Percentiles rank a stretch among this genome's conserved stretches.
Evolutionary conservation across 2,797 vertebrate genomes (phyloP).

Genomic region (Gallirallus australis): DNA sequence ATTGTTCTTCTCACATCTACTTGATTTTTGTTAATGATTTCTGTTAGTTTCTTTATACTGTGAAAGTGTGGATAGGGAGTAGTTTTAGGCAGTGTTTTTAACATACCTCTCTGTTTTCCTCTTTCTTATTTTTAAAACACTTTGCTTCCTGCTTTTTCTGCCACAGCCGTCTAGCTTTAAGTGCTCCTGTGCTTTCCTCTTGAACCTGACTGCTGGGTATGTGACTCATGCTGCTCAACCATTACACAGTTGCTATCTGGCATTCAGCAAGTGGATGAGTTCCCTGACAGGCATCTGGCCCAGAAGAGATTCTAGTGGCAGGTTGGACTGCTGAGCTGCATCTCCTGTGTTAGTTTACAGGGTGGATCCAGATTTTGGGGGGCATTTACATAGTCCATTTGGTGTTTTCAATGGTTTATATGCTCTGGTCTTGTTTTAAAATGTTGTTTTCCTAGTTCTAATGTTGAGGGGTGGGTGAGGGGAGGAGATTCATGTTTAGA

Average conservation of each 20-base stretch:
- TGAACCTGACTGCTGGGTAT: neutral
- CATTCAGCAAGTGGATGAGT: neutral
- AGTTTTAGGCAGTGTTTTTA: fast-evolving
- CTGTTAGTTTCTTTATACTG: neutral
- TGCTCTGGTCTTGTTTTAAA: neutral
- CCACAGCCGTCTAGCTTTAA: neutral
- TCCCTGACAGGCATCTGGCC: neutral
- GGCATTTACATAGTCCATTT: neutral
- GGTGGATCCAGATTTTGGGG: neutral
- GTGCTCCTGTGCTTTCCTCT: neutral
- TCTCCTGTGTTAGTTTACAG: neutral
- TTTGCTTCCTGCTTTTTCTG: neutral
- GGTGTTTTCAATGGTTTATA: neutral
- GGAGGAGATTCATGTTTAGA: neutral
- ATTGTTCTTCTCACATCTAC: neutral
- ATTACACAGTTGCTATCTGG: neutral
- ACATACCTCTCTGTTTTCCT: neutral
- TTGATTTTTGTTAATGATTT: neutral
- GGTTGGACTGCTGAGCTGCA: neutral
- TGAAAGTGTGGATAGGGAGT: neutral
- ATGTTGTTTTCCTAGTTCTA: neutral
- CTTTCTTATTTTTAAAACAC: neutral
- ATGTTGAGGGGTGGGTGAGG: neutral
- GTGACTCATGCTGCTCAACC: neutral
- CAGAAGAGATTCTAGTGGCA: neutral